Evolutionary conservation across 92 coral and sea anemone species (phyloP), one percentile per base, ranked within the genome.

Genomic region (Palythoa caribaeorum): DNA sequence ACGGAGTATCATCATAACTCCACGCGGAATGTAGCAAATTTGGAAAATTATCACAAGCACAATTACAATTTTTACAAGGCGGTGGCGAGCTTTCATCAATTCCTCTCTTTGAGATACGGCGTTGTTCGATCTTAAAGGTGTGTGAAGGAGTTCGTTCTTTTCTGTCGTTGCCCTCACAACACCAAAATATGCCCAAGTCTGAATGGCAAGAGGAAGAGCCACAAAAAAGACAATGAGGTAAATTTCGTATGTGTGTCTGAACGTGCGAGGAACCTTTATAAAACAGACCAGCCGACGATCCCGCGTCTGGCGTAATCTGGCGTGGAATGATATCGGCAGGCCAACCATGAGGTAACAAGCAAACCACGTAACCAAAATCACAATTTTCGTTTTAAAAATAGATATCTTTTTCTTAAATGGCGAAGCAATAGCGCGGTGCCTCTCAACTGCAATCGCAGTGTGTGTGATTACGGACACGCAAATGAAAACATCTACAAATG

Each of bases 401-500:
- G 95, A 88, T 28, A 94, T 86, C 74, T 92, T 88, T 21, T 90
- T 89, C 78, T 77, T 92, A 35, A 94, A 92, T 19, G 97, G 97
- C 10, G 88, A 83, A 57, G 91, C 95, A 2, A 93, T 94, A 5
- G 94, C 97, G 12, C 97, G 78, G 73, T 92, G 89, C 51, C 97
- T 92, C 68, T 94, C 97, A 66, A 91, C 65, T 15, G 95, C 95
- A 19, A 94, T 94, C 0, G 91, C 84, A 9, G 97, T 90, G 68
- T 94, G 97, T 8, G 94, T 92, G 16, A 94, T 62, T 8, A 87
- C 97, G 1, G 97, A 94, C 5, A 94, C 97, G 10, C 92, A 88
- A 5, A 94, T 93, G 28, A 92, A 94, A 9, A 94, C 97, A 77
- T 94, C 95, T 78, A 92, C 95, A 38, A 94, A 39, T 4, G 97